Evolutionary conservation across 2,113 vertebrate species (phyloP), one percentile per base, ranked within the genome.

Genomic region (Meles meles): DNA sequence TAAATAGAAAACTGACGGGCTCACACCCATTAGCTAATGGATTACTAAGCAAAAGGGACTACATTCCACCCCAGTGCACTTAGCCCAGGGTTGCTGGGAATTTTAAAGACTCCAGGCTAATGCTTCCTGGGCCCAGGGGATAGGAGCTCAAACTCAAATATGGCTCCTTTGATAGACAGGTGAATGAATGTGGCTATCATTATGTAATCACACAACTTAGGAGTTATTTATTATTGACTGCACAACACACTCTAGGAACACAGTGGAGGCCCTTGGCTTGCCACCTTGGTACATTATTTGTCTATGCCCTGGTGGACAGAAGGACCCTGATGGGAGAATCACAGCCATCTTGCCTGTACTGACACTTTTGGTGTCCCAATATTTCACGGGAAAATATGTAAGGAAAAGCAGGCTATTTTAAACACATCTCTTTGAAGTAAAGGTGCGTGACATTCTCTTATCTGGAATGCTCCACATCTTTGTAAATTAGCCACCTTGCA

Each of bases 21-120:
- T 99, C 98, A 98, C 98, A 98, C 99, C 99, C 99, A 99, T 99
- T 99, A 99, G 99, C 99, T 99, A 99, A 99, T 99, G 99, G 99
- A 99, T 99, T 98, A 98, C 98, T 98, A 98, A 99, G 98, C 98
- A 99, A 99, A 98, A 98, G 98, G 97, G 98, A 98, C 98, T 97
- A 84, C 95, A 96, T 98, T 98, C 98, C 98, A 98, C 98, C 98
- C 97, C 86, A 94, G 90, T 96, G 98, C 99, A 99, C 99, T 99
- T 99, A 99, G 99, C 98, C 96, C 97, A 96, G 87, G 72, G 93
- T 98, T 97, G 98, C 97, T 97, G 98, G 98, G 98, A 98, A 99
- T 98, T 96, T 98, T 97, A 98, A 99, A 98, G 97, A 98, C 92
- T 97, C 96, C 97, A 96, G 97, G 97, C 97, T 97, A 97, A 98